Evolutionary conservation across 1,140 invertebrate species (phyloP).

Genomic region (Zophobas morio): DNA sequence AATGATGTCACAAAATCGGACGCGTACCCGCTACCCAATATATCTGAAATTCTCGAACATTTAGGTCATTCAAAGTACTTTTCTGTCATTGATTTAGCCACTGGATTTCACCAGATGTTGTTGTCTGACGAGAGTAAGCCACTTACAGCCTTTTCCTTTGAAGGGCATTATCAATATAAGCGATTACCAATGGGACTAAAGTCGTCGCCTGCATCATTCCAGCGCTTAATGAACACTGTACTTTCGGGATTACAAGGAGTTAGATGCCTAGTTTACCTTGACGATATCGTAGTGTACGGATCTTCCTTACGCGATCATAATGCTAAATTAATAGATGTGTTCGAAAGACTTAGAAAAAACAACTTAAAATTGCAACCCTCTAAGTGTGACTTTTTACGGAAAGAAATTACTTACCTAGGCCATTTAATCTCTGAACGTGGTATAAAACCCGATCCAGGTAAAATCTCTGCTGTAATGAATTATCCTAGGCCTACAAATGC

Average conservation of each 20-base stretch:
- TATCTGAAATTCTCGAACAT: conserved; percentile 68
- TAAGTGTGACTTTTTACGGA: conserved; percentile 67
- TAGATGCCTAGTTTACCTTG: conserved; percentile 61
- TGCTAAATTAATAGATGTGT: conserved; percentile 60
- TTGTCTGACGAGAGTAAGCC: conserved; percentile 57
- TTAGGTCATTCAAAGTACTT: conserved; percentile 66
- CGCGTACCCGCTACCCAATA: conserved; percentile 70
- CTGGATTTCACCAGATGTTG: conserved; percentile 70
- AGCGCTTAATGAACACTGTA: conserved; percentile 67
- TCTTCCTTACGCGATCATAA: conserved; percentile 51
- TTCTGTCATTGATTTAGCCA: conserved; percentile 65
- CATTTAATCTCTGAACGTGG: conserved; percentile 65
- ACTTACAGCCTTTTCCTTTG: conserved; percentile 64
- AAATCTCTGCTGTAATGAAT: conserved; percentile 63
- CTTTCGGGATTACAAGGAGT: conserved; percentile 62
- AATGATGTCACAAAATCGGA: conserved; percentile 68
- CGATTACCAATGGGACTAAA: conserved; percentile 67
- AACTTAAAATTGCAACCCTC: conserved; percentile 66
- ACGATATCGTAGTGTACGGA: conserved; percentile 61
- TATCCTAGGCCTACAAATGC: conserved; percentile 51
- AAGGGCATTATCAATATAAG: conserved; percentile 66
- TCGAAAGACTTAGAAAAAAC: conserved; percentile 58
- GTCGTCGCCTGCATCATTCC: conserved; percentile 67
- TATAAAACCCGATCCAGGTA: conserved; percentile 65
- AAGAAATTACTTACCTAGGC: conserved; percentile 66